A percentile compares a stretch with the other conserved stretches of the same genome.
These are phyloP conservation scores for Amblyopsis hoosieri DNA, from an alignment of 2,797 vertebrate species.

Conservation along the genomic window DNA sequence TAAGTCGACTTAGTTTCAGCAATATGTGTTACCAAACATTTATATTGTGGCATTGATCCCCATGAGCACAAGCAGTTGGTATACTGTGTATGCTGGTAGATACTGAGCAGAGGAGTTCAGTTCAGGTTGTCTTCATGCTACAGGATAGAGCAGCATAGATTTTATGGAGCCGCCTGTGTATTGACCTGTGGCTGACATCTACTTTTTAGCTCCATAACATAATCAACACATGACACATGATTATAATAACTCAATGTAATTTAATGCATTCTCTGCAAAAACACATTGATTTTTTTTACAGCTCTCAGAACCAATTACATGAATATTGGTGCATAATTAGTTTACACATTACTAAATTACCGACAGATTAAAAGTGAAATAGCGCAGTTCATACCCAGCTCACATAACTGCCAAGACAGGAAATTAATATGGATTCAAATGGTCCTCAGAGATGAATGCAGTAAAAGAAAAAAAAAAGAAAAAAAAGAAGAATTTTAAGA, in stretches of 20 bases:
- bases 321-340: conserved; percentile 99
- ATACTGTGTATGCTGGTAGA: no score
- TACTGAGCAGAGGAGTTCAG: no score
- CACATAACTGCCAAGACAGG: conserved; percentile 97
- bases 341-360: conserved; percentile 99
- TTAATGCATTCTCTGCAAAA: conserved; percentile 90
- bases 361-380: conserved; percentile 99
- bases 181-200: conserved; percentile 79
- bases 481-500: conserved; percentile 49
- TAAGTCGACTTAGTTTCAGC: no score
- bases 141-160: conserved; percentile 71
- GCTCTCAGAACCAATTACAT: conserved; percentile 95
- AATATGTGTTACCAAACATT: no score
- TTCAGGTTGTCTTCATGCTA: conserved; percentile 52
- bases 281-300: conserved; percentile 93
- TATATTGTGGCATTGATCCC: no score
- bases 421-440: conserved; percentile 99
- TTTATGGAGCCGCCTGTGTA: conserved; percentile 74
- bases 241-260: conserved; percentile 88
- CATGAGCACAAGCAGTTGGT: no score
- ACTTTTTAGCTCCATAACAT: conserved; percentile 87
- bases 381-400: conserved; percentile 92
- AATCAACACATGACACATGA: conserved; percentile 87
- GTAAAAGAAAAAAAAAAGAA: conserved; percentile 74
- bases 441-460: conserved; percentile 87